phyloP scores from a whole-genome alignment of 2,113 vertebrate genomes.

The Psilopogon haemacephalus region DNA sequence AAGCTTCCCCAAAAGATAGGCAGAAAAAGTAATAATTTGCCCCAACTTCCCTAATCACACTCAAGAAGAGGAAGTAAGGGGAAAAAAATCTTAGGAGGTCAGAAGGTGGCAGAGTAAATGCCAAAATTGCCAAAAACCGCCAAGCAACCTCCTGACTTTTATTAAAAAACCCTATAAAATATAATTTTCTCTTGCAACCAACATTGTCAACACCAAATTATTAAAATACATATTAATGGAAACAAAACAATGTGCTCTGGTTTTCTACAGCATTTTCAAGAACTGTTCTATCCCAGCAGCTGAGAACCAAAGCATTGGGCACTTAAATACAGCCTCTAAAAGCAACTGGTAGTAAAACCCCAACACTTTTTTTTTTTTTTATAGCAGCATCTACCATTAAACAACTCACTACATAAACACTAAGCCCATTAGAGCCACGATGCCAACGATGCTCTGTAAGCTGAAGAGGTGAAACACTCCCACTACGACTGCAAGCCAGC shows the following conservation, averaged over 20 bases:
- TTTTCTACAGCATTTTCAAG: background rate
- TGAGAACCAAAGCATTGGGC: background rate
- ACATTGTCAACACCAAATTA: background rate
- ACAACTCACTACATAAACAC: conserved; percentile 41
- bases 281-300: background rate
- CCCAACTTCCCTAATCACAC: background rate
- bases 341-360: background rate
- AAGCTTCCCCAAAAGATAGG: background rate
- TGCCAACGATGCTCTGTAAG: conserved; percentile 40
- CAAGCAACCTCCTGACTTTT: too few relatives aligned
- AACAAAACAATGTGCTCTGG: background rate
- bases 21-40: background rate
- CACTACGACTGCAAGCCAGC: conserved; percentile 37
- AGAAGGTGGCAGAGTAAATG: too few relatives aligned
- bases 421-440: conserved; percentile 41
- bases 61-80: background rate
- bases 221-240: background rate
- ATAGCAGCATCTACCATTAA: conserved; percentile 29
- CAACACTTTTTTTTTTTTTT: conserved; percentile 7
- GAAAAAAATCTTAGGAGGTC: background rate
- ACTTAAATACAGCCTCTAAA: background rate
- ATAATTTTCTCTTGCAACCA: background rate
- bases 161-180: background rate
- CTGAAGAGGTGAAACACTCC: conserved; percentile 28
- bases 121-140: too few relatives aligned